phyloP scores from a whole-genome alignment of 2,113 vertebrate species.

The Oryzias melastigma region DNA sequence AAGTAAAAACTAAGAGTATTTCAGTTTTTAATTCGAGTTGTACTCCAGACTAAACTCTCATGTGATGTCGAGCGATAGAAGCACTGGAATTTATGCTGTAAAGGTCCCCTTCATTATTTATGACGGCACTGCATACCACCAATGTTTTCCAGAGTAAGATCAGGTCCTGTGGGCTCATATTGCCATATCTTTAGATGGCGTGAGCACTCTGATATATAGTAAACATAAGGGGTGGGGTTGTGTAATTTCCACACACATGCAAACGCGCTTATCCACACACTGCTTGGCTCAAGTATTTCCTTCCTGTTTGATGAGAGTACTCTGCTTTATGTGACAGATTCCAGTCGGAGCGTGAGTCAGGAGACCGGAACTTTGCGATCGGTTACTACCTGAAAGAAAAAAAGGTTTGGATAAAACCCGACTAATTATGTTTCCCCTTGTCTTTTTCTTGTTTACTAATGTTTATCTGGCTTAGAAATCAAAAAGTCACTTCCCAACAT shows the following conservation, averaged over 20 bases:
- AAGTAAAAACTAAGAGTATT: not conserved
- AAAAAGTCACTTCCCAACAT: not conserved
- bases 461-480: not conserved
- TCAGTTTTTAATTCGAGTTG: not conserved
- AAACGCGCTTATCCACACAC: constrained; percentile 2
- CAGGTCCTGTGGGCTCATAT: constrained; percentile 11
- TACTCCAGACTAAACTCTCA: not conserved
- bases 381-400: constrained; percentile 99
- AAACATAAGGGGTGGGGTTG: constrained; percentile 3
- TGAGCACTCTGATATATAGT: constrained; percentile 13
- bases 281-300: constrained; percentile 1
- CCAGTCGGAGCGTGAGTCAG: constrained; percentile 96
- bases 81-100: not conserved
- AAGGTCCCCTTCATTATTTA: constrained; percentile 13
- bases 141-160: constrained; percentile 11
- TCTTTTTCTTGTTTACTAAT: not conserved
- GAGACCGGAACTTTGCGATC: constrained; percentile 97
- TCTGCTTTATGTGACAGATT: constrained; percentile 80
- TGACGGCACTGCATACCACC: constrained; percentile 2
- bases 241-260: constrained; percentile 15
- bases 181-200: constrained; percentile 27
- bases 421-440: not conserved
- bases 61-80: too few relatives aligned
- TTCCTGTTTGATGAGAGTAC: constrained; percentile 4
- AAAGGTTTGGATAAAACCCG: constrained; percentile 80